phyloP scores from a whole-genome alignment of 1,140 invertebrate genomes.

The Aphis gossypii region DNA sequence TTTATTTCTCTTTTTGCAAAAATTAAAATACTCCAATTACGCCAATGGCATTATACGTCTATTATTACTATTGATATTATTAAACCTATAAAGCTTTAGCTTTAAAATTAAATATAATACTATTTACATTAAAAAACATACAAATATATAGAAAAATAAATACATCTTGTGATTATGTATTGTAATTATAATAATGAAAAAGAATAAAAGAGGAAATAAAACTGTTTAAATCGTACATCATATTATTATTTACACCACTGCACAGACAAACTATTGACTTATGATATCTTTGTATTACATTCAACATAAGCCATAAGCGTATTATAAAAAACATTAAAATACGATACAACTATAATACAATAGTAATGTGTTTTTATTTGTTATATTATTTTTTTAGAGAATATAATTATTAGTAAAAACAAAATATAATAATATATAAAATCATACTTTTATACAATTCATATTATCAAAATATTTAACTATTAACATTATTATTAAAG shows the following conservation, averaged over 20 bases:
- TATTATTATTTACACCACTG: neutral
- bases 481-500: neutral
- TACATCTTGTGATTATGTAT: neutral
- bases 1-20: neutral
- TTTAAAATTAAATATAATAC: neutral
- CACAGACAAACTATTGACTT: neutral
- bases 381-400: neutral
- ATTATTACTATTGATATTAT: neutral
- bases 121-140: neutral
- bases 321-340: neutral
- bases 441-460: too few species aligned
- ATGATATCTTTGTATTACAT: neutral
- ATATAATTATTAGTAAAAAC: neutral
- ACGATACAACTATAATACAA: neutral
- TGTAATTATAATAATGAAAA: neutral
- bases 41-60: neutral
- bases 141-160: neutral
- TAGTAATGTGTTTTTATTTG: neutral
- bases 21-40: neutral
- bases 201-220: neutral
- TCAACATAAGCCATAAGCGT: too few species aligned
- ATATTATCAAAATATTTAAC: neutral
- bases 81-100: too few species aligned
- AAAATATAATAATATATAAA: too few species aligned
- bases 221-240: neutral